These are phyloP conservation scores for Gasterosteus aculeatus DNA, from an alignment of 2,113 vertebrate species.

Conservation along the genomic window DNA sequence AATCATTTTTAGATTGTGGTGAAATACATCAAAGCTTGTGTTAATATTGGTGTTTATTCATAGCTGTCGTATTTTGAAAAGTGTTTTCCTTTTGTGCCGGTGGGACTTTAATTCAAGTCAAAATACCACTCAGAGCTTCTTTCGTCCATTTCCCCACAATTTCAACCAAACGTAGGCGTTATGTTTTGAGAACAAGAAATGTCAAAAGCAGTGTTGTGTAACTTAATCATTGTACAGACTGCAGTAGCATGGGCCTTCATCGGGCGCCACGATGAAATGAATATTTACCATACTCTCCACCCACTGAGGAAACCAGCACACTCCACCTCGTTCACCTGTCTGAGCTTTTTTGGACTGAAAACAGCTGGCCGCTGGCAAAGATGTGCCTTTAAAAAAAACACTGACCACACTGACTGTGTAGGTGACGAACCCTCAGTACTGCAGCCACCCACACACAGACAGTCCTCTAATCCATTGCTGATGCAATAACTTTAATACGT, in stretches of 20 bases:
- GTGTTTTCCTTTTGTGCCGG: not conserved
- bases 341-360: not conserved
- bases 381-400: too few species aligned
- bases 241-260: not conserved
- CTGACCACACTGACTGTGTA: too few species aligned
- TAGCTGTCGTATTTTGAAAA: not conserved
- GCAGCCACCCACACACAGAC: too few species aligned
- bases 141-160: not conserved
- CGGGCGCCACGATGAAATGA: not conserved
- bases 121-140: not conserved
- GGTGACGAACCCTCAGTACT: too few species aligned
- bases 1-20: too few species aligned
- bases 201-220: not conserved
- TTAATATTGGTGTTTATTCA: not conserved
- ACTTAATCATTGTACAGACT: too few species aligned
- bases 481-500: not conserved
- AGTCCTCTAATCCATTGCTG: not conserved
- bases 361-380: not conserved
- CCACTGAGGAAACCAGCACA: too few species aligned
- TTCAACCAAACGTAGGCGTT: constrained; percentile 23
- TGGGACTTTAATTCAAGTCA: not conserved
- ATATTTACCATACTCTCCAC: not conserved
- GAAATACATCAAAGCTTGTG: too few species aligned
- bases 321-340: not conserved
- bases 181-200: not conserved